Evolutionary conservation across 2,888 invertebrate genomes (phyloP).

Genomic region (Dryocosmus kuriphilus): DNA sequence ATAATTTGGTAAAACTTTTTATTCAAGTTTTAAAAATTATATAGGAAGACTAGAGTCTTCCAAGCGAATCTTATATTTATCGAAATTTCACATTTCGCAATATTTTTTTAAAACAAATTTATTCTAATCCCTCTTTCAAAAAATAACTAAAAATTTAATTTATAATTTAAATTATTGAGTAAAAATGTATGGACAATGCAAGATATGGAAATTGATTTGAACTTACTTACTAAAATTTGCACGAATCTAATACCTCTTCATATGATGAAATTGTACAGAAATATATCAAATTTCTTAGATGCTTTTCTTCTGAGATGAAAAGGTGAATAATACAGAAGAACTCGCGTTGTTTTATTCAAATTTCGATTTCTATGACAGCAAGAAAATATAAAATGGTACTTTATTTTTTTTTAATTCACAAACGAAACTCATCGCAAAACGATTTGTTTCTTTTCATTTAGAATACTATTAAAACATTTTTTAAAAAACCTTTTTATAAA

Average conservation of each 20-base stretch:
- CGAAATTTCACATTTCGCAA: no score
- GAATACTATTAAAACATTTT: no score
- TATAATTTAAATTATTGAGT: neutral
- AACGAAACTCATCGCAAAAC: neutral
- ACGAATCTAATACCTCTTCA: neutral
- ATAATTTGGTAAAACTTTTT: neutral
- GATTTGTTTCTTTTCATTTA: neutral
- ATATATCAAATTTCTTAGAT: neutral
- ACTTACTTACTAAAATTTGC: no score
- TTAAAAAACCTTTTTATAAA: no score
- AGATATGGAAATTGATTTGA: no score
- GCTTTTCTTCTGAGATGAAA: neutral
- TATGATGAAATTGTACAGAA: neutral
- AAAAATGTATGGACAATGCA: neutral
- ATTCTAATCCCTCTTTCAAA: neutral
- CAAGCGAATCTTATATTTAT: neutral
- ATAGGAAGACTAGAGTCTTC: no score
- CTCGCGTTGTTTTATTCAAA: neutral
- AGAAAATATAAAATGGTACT: neutral
- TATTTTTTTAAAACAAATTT: no score
- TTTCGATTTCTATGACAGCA: neutral
- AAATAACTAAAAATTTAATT: neutral
- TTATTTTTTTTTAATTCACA: neutral
- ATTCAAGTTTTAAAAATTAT: neutral
- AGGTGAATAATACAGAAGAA: neutral